Evolutionary conservation across 2,888 invertebrate species (phyloP).

Genomic region (Athrips mouffetella): DNA sequence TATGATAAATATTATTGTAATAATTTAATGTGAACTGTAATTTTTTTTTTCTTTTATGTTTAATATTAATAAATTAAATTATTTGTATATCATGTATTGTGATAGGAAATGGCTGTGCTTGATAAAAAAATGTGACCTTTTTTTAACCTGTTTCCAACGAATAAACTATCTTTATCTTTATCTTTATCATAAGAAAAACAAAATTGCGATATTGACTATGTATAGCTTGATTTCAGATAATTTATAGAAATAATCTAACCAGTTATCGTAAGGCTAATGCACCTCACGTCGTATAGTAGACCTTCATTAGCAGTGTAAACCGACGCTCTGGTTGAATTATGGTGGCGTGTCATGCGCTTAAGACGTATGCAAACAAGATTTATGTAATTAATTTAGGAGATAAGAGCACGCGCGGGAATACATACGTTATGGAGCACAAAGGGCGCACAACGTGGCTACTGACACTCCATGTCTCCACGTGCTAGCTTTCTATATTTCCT

Average conservation of each 20-base stretch:
- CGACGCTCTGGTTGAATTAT: conserved; percentile 68
- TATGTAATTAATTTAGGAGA: conserved; percentile 78
- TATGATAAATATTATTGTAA: too few species aligned
- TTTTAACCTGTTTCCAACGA: too few species aligned
- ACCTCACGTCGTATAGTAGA: conserved; percentile 44
- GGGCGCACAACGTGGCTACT: conserved; percentile 42
- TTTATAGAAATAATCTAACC: conserved; percentile 5
- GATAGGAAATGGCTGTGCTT: too few species aligned
- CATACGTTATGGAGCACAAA: conserved; percentile 63
- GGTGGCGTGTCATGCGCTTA: conserved; percentile 73
- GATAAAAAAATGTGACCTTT: too few species aligned
- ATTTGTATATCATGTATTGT: too few species aligned
- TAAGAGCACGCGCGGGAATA: conserved; percentile 67
- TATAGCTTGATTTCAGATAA: too few species aligned
- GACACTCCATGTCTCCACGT: conserved; percentile 27
- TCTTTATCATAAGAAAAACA: too few species aligned
- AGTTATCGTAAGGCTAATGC: conserved; percentile 22
- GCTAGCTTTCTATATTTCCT: conserved; percentile 31
- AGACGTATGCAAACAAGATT: conserved; percentile 77
- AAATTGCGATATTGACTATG: too few species aligned
- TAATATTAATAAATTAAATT: too few species aligned
- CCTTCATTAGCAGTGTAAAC: conserved; percentile 73
- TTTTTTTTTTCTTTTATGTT: too few species aligned
- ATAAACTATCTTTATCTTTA: too few species aligned
- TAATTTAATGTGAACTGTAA: too few species aligned